Conservation (phyloP, 2,888 invertebrate genomes). For the Drosophila borborema region DNA sequence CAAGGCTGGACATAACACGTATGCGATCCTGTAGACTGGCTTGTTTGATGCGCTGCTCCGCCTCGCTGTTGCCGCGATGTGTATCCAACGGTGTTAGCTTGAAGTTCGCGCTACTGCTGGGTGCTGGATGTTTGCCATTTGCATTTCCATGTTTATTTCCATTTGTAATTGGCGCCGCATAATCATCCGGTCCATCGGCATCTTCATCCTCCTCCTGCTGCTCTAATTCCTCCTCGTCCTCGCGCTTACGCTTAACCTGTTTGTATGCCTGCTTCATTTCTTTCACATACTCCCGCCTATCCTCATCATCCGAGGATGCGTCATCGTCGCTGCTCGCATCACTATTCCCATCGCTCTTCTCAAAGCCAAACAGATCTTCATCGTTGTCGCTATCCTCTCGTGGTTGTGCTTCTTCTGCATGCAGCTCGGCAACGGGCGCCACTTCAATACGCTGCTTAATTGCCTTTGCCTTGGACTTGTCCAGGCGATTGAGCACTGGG, state of each 20-base stretch:
- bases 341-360: conserved; percentile 81
- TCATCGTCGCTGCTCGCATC: conserved; percentile 86
- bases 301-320: conserved; percentile 90
- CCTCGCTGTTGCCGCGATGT: conserved; percentile 78
- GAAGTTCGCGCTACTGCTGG: conserved; percentile 78
- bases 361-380: conserved; percentile 84
- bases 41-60: conserved; percentile 69
- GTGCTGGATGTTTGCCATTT: conserved; percentile 1
- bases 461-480: conserved; percentile 89
- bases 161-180: conserved; percentile 37
- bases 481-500: conserved; percentile 93
- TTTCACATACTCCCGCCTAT: conserved; percentile 91
- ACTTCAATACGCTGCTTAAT: conserved; percentile 86
- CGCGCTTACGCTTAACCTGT: conserved; percentile 84
- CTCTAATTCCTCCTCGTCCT: conserved; percentile 69
- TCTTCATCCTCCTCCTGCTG: conserved; percentile 71
- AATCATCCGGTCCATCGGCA: conserved; percentile 42
- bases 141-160: conserved; percentile 34
- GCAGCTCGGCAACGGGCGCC: conserved; percentile 86
- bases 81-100: conserved; percentile 88
- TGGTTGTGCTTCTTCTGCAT: conserved; percentile 81
- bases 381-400: conserved; percentile 84
- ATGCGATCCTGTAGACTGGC: conserved; percentile 90
- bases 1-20: conserved; percentile 86
- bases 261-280: conserved; percentile 91